Base-by-base conservation (phyloP, 2,797 vertebrate species). In the Enteromius afrohamiltoni region DNA sequence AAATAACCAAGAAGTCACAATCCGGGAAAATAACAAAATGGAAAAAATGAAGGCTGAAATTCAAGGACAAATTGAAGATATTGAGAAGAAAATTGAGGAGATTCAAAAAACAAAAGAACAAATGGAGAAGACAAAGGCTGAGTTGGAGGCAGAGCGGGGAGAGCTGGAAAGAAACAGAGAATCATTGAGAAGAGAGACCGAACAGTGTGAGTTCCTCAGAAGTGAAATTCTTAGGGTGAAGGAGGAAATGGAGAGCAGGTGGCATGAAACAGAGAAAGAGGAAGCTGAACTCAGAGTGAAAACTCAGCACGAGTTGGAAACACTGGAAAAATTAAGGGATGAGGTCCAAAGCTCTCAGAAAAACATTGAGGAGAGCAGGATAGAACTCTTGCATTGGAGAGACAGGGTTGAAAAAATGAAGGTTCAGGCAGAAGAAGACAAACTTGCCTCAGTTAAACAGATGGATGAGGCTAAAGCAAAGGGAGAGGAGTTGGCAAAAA, bases 1-100 rank as follows among this genome's bases (percentile, higher is more conserved):
- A 58, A 85, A 80, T 31, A 83, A 55, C 40, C 45, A 77, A 19
- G 86, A 87, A 40, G 64, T 83, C 67, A 77, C 78, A 67, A 80
- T 58, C 34, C 16, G 10, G 31, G 86, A 87, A 55, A 83, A 80
- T 73, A 77, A 87, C 17, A 85, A 83, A 83, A 82, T 87, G 70
- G 83, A 85, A 79, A 85, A 82, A 85, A 87, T 83, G 67, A 87
- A 85, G 51, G 73, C 71, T 77, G 83, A 87, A 42, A 87, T 87
- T 80, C 86, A 87, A 40, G 21, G 9, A 4, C 86, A 87, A 80
- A 73, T 80, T 55, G 84, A 87, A 42, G 65, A 87, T 23, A 77
- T 85, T 70, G 81, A 87, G 37, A 83, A 77, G 51, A 85, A 83
- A 11, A 37, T 87, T 60, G 71, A 76, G 45, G 83, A 87, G 42